Percentiles rank a stretch among this genome's conserved stretches.
Conservation (phyloP, 2,797 vertebrate species). For the Typhlichthys eigenmanni region DNA sequence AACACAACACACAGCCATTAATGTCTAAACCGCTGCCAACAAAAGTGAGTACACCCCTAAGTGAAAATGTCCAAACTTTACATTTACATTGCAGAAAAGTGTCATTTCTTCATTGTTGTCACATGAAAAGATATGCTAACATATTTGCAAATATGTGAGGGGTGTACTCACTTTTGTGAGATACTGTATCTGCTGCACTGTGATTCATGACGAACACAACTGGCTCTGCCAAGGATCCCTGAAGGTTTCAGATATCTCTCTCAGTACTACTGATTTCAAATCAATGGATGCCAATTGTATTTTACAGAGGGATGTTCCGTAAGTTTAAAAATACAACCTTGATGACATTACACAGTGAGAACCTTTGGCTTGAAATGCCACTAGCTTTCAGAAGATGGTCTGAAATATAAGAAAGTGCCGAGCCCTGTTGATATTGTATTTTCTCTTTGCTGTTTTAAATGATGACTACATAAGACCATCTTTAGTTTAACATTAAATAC, state of each 20-base stretch:
- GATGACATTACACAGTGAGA: neutral
- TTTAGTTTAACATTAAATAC: constrained; percentile 13
- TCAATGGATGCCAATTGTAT: neutral
- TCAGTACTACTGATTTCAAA: neutral
- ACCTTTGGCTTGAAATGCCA: neutral
- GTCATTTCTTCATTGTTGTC: too few relatives aligned
- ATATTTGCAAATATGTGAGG: too few relatives aligned
- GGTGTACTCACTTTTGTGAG: too few relatives aligned
- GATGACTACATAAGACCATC: constrained; percentile 28
- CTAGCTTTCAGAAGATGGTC: neutral
- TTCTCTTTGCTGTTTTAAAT: constrained; percentile 12
- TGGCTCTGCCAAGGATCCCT: neutral
- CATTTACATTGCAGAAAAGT: too few relatives aligned
- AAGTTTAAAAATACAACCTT: too few relatives aligned
- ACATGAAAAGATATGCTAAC: too few relatives aligned
- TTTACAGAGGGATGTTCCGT: neutral
- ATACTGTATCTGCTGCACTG: too few relatives aligned
- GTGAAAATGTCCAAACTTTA: too few relatives aligned
- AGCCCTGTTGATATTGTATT: neutral
- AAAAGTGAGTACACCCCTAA: too few relatives aligned
- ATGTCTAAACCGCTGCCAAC: too few relatives aligned
- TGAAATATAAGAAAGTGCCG: neutral
- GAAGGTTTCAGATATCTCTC: neutral
- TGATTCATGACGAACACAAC: neutral
- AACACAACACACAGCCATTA: too few relatives aligned